These are phyloP conservation scores for Hypanus sabinus DNA, from an alignment of 2,113 vertebrate species.

Conservation along the genomic window DNA sequence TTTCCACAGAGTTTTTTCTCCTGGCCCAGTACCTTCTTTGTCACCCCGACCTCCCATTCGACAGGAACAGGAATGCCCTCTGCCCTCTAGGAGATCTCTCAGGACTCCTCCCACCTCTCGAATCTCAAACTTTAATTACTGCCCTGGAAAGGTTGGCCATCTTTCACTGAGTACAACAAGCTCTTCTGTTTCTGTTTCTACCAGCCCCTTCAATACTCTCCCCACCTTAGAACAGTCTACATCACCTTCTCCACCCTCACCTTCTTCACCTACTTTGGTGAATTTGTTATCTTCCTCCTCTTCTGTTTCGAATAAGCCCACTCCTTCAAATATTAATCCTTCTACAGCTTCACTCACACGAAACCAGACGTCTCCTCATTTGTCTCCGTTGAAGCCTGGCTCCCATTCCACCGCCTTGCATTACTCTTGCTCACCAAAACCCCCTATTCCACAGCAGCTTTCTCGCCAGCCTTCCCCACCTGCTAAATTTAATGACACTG, in stretches of 20 bases:
- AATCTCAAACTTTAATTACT: constrained; percentile 51
- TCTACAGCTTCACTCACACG: constrained; percentile 41
- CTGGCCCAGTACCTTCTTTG: not conserved
- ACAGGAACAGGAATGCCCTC: constrained; percentile 58
- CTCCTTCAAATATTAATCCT: not conserved
- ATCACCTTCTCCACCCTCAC: constrained; percentile 46
- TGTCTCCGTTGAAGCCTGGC: constrained; percentile 41
- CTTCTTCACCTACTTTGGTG: constrained; percentile 42
- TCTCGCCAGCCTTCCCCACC: constrained; percentile 42
- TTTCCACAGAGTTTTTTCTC: not conserved
- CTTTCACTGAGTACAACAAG: constrained; percentile 63
- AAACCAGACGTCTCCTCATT: not conserved
- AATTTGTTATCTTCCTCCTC: not conserved
- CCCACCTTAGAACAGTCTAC: constrained; percentile 50
- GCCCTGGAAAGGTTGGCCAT: constrained; percentile 54
- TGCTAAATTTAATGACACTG: constrained; percentile 42
- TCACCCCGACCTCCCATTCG: constrained; percentile 43
- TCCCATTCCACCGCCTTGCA: constrained; percentile 41
- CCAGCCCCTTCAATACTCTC: constrained; percentile 48
- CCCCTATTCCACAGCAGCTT: constrained; percentile 41
- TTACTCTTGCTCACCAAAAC: constrained; percentile 42
- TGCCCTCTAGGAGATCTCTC: constrained; percentile 43
- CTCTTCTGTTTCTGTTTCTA: constrained; percentile 55
- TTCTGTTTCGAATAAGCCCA: constrained; percentile 12
- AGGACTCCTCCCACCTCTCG: constrained; percentile 48